A percentile compares a stretch with the other conserved stretches of the same genome.
These are phyloP conservation scores for Acanthopagrus latus DNA, from an alignment of 2,797 vertebrate genomes.

Conservation along the genomic window DNA sequence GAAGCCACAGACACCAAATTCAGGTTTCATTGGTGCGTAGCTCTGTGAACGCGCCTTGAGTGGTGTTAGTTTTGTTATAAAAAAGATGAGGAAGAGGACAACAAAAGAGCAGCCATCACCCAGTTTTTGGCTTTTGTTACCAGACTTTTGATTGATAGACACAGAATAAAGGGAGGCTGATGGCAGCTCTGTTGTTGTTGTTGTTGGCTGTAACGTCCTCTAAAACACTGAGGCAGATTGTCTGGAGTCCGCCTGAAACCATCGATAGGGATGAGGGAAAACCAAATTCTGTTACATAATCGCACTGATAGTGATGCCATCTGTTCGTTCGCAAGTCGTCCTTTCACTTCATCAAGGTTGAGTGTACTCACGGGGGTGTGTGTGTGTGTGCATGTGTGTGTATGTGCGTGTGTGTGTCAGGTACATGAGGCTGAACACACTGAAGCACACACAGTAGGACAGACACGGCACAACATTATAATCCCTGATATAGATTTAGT, in stretches of 20 bases:
- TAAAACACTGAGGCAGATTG: conserved; percentile 65
- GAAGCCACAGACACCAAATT: conserved; percentile 66
- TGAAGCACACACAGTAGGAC: conserved; percentile 70
- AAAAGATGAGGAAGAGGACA: conserved; percentile 65
- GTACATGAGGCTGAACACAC: conserved; percentile 64
- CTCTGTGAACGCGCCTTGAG: conserved; percentile 67
- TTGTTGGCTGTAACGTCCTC: conserved; percentile 62
- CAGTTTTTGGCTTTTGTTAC: conserved; percentile 40
- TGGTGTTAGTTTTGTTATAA: conserved; percentile 67
- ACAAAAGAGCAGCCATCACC: conserved; percentile 69
- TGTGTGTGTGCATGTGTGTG: conserved; percentile 46
- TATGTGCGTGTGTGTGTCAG: conserved; percentile 48
- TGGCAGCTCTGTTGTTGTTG: conserved; percentile 64
- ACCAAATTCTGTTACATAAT: conserved; percentile 70
- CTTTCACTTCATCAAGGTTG: conserved; percentile 79
- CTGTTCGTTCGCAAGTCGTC: conserved; percentile 68
- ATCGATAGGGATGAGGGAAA: conserved; percentile 64
- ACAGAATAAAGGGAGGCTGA: conserved; percentile 45
- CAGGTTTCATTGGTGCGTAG: conserved; percentile 35
- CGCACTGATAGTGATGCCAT: conserved; percentile 70
- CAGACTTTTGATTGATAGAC: conserved; percentile 42
- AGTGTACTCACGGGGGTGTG: conserved; percentile 49
- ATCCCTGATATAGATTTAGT: conserved; percentile 72
- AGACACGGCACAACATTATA: conserved; percentile 70
- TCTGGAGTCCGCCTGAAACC: conserved; percentile 59